A percentile compares a stretch with the other conserved stretches of the same genome.
Conservation (phyloP, 2,797 vertebrate genomes). For the Catamblyrhynchus diadema region DNA sequence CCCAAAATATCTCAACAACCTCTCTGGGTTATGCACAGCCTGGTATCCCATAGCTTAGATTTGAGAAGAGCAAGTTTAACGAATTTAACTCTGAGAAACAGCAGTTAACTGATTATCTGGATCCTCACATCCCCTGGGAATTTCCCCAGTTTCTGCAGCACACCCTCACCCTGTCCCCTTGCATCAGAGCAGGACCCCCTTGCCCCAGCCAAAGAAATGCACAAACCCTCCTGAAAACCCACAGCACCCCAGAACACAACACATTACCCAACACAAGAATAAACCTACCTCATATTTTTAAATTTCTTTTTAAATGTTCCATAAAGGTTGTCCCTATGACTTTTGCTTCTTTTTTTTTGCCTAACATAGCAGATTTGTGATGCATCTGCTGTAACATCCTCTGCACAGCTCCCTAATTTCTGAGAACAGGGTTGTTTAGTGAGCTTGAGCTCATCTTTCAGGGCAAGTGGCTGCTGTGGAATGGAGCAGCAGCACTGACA, state of each 20-base stretch:
- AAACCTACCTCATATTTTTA: neutral
- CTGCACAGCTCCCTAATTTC: neutral
- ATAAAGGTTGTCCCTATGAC: neutral
- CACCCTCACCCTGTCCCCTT: neutral
- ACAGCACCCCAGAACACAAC: neutral
- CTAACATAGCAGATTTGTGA: neutral
- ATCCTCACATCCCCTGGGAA: neutral
- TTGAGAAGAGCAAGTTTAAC: neutral
- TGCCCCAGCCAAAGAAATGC: rapidly evolving
- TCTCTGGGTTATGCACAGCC: neutral
- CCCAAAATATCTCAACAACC: neutral
- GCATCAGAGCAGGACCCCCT: neutral
- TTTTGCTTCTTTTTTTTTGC: neutral
- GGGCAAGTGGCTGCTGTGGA: neutral
- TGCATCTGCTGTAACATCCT: neutral
- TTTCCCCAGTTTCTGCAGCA: neutral
- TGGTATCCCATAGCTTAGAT: neutral
- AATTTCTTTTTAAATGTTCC: neutral
- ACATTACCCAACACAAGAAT: neutral
- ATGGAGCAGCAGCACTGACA: neutral
- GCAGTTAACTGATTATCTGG: neutral
- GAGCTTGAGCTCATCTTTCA: neutral
- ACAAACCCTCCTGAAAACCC: neutral
- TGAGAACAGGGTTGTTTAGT: neutral
- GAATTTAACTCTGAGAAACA: neutral